Evolutionary conservation across 2,888 invertebrate species (phyloP).

Genomic region (Platerodrilus igneus): DNA sequence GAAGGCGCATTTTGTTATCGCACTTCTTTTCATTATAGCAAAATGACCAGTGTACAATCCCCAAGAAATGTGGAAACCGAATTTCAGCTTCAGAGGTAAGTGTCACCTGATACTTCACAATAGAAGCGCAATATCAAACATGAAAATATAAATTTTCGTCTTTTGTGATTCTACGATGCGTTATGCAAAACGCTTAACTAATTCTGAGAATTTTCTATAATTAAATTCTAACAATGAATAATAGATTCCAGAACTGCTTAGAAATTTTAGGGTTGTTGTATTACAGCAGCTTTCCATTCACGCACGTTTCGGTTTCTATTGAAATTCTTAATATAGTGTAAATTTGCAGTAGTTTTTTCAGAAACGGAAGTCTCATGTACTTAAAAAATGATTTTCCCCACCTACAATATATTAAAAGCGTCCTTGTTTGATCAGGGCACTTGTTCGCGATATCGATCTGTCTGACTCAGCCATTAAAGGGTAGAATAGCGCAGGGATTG

Average conservation of each 20-base stretch:
- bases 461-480: conserved; percentile 22
- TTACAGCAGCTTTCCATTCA: too few species aligned
- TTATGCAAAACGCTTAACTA: too few species aligned
- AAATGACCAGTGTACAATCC: conserved; percentile 35
- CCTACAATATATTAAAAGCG: too few species aligned
- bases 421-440: conserved; percentile 17
- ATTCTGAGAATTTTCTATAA: too few species aligned
- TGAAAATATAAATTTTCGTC: too few species aligned
- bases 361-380: too few species aligned
- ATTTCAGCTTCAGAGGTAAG: conserved; percentile 33
- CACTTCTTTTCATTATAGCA: conserved; percentile 7
- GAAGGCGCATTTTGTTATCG: conserved; percentile 12
- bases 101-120: neutral
- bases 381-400: too few species aligned
- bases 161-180: too few species aligned
- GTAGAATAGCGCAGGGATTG: conserved; percentile 7
- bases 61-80: conserved; percentile 32
- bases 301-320: too few species aligned
- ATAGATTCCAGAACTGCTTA: too few species aligned
- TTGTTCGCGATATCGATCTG: conserved; percentile 28
- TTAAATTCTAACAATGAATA: too few species aligned
- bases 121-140: neutral
- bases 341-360: neutral
- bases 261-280: too few species aligned
- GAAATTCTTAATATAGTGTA: neutral